Base-by-base conservation (phyloP, 2,888 invertebrate genomes). In the Caradrina kadenii region DNA sequence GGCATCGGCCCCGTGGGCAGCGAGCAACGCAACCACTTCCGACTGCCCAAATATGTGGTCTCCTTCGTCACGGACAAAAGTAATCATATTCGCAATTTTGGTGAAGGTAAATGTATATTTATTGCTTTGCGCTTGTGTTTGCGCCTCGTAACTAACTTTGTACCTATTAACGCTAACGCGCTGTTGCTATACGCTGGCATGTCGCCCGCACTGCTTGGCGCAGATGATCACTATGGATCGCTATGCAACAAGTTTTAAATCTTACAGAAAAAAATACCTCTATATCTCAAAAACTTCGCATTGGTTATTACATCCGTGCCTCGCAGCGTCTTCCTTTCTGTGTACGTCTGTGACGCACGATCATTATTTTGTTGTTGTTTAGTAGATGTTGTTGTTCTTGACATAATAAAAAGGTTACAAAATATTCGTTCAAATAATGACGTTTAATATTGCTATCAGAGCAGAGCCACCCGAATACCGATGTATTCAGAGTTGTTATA, bases 1-100 rank as follows among this genome's bases (percentile, higher is more conserved):
- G 93, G 93, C 62, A 92, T 96, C 71, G 94, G 94, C 52, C 93
- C 96, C 70, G 94, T 94, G 53, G 78, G 77, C 54, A 95, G 94
- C 75, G 96, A 95, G 82, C 96, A 96, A 73, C 96, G 95, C 70
- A 94, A 93, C 85, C 93, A 96, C 81, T 97, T 96, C 91, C 93
- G 97, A 6, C 96, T 97, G 56, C 97, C 97, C 80, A 96, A 96
- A 94, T 97, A 97, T 90, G 96, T 97, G 80, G 97, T 97, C 88
- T 96, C 96, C 78, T 97, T 97, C 93, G 93, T 94, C 87, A 96
- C 96, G 82, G 96, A 96, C 91, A 96, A 96, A 91, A 96, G 96
- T 92, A 96, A 96, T 91, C 96, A 96, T 92, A 96, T 96, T 91
- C 96, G 96, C 90, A 96, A 95, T 93, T 97, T 96, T 93, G 96